Evolutionary conservation across 2,888 invertebrate species (phyloP).

Genomic region (Tetranychus truncatus): DNA sequence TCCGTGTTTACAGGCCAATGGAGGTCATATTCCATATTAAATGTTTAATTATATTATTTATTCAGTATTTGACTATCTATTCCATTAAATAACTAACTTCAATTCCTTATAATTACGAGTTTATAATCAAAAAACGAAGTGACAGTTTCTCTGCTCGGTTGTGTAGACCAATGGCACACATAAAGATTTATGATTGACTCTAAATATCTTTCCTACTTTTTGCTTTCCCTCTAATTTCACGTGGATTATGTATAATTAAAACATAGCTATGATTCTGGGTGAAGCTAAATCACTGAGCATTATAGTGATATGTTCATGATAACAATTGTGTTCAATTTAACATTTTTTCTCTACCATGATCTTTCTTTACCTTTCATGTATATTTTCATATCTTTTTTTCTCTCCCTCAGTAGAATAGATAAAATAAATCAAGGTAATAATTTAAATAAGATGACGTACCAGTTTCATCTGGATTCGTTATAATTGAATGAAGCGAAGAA

Average conservation of each 20-base stretch:
- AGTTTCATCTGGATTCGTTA: not conserved
- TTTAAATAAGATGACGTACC: not conserved
- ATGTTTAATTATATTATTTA: too few species aligned
- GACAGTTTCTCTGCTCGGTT: too few species aligned
- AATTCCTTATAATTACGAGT: too few species aligned
- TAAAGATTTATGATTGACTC: not conserved
- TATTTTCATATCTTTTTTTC: not conserved
- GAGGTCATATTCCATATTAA: too few species aligned
- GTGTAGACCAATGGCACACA: too few species aligned
- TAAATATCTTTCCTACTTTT: not conserved
- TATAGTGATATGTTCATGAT: not conserved
- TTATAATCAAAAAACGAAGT: too few species aligned
- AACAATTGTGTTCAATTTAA: not conserved
- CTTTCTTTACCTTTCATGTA: not conserved
- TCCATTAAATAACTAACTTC: too few species aligned
- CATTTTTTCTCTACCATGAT: not conserved
- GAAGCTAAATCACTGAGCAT: not conserved
- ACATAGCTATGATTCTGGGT: not conserved
- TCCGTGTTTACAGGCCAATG: too few species aligned
- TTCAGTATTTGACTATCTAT: too few species aligned
- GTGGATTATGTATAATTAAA: conserved; percentile 1
- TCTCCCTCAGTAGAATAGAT: not conserved
- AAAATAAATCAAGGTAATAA: not conserved
- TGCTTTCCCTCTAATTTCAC: not conserved
- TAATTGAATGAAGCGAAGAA: not conserved